Conservation (phyloP, 2,888 invertebrate genomes). For the Epistrophella euchroma region DNA sequence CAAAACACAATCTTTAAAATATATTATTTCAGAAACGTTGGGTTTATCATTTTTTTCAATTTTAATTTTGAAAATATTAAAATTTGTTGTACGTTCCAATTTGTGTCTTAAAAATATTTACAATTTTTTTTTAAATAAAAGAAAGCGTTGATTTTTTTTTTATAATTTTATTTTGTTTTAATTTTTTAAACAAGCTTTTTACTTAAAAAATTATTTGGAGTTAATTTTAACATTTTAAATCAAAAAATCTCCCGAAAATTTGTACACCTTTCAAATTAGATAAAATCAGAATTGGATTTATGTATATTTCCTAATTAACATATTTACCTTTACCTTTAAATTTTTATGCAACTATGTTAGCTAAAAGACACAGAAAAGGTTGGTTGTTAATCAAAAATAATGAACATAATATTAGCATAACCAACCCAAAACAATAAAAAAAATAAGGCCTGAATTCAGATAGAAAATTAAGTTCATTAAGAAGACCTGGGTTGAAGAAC, state of each 20-base stretch:
- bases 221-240: not conserved
- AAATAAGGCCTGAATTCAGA: constrained; percentile 2
- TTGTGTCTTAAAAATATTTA: too few relatives aligned
- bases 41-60: too few relatives aligned
- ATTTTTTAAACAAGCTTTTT: too few relatives aligned
- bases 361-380: not conserved
- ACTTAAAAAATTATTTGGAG: too few relatives aligned
- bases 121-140: too few relatives aligned
- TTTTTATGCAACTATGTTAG: not conserved
- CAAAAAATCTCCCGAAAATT: not conserved
- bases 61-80: too few relatives aligned
- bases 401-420: constrained; percentile 16
- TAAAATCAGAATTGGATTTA: not conserved
- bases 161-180: too few relatives aligned
- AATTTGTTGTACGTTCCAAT: too few relatives aligned
- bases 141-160: too few relatives aligned
- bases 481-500: not conserved
- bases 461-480: constrained; percentile 26
- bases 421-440: constrained; percentile 18
- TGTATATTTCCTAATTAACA: not conserved
- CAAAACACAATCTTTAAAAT: too few relatives aligned
- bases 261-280: not conserved
- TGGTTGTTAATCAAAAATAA: not conserved
- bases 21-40: too few relatives aligned
- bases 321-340: too few relatives aligned